Evolutionary conservation across 1,140 invertebrate species (phyloP), one percentile per base, ranked within the genome.

Genomic region (Drosophila virilis): DNA sequence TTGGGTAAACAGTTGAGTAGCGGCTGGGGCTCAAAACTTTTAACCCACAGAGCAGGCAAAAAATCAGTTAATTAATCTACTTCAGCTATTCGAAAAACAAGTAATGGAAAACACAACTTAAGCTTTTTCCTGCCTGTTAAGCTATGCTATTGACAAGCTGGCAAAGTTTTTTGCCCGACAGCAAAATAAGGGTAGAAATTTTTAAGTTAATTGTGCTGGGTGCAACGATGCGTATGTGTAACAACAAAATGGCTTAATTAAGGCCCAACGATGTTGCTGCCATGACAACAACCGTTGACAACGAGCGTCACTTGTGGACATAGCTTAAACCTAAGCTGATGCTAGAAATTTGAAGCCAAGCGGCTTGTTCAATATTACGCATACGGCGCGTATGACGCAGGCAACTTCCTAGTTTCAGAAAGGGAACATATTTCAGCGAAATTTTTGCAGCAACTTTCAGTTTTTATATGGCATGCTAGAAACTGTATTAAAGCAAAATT

Each of bases 221-320:
- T 78, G 78, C 76, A 79, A 51, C 79, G 76, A 48, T 32, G 76
- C 83, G 83, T 83, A 83, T 88, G 79, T 74, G 83, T 66, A 83
- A 79, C 76, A 88, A 83, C 71, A 82, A 74, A 57, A 65, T 71
- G 65, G 38, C 78, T 86, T 88, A 81, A 88, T 83, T 79, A 88
- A 71, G 65, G 40, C 46, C 32, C 50, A 75, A 38, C 37, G 22
- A 51, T 51, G 62, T 1, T 59, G 46, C 7, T 48, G 38, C 8
- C 22, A 42, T 48, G 7, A 12, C 52, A 65, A 15, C 60, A 28
- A 37, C 22, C 46, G 37, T 42, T 54, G 40, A n/a, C 38, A 58
- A 62, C 59, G 43, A 70, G 54, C 15, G 10, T 12, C 62, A 61
- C 12, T 8, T 38, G 9, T 35, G 38, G 38, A 22, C 9, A 46